These are phyloP conservation scores for Balearica regulorum DNA, from an alignment of 2,797 vertebrate genomes.

Conservation along the genomic window DNA sequence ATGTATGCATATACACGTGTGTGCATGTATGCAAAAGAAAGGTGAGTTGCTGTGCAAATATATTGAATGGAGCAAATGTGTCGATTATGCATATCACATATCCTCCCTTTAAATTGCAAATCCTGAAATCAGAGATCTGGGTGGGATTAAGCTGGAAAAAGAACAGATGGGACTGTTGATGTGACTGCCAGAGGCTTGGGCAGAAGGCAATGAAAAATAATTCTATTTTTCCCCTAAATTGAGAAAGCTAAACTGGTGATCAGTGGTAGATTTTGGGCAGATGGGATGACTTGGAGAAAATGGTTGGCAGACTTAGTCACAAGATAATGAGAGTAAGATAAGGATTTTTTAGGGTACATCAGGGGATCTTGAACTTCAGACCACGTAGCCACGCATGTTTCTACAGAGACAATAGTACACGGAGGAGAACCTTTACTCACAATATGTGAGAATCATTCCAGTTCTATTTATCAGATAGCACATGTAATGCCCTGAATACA, in stretches of 20 bases:
- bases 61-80: not conserved
- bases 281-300: conserved; percentile 62
- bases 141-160: conserved; percentile 62
- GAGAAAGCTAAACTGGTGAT: conserved; percentile 66
- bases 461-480: not conserved
- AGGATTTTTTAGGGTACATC: not conserved
- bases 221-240: conserved; percentile 59
- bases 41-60: not conserved
- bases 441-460: not conserved
- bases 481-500: not conserved
- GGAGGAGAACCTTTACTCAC: not conserved
- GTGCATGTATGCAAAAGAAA: not conserved
- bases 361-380: conserved; percentile 8
- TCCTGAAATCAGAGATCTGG: conserved; percentile 54
- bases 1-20: fast-evolving
- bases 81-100: conserved; percentile 24
- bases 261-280: conserved; percentile 57
- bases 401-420: not conserved
- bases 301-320: conserved; percentile 42
- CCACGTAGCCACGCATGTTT: not conserved
- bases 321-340: conserved; percentile 30
- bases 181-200: conserved; percentile 64
- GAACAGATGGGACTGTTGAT: conserved; percentile 71
- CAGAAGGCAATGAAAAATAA: conserved; percentile 69
- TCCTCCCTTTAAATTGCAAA: conserved; percentile 25